These are phyloP conservation scores for Typhlichthys subterraneus DNA, from an alignment of 2,797 vertebrate species.

Conservation along the genomic window DNA sequence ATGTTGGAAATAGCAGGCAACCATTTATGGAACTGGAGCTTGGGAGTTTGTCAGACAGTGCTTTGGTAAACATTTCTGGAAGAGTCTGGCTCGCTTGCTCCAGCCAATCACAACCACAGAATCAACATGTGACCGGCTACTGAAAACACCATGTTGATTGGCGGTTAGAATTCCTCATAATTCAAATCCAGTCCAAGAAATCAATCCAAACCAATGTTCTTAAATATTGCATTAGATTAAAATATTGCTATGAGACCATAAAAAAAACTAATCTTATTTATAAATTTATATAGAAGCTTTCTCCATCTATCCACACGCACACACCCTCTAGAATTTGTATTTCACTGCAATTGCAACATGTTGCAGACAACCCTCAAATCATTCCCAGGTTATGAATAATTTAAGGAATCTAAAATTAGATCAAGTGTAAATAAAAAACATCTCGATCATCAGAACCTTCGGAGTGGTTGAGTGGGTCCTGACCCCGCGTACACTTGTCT, in stretches of 20 bases:
- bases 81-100: not conserved
- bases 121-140: not conserved
- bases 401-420: conserved; percentile 24
- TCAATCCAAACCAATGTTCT: conserved; percentile 3
- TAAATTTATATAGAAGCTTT: not conserved
- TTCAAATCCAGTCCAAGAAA: not conserved
- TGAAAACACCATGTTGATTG: too few species aligned
- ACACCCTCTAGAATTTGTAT: not conserved
- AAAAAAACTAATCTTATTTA: too few species aligned
- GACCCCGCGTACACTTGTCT: not conserved
- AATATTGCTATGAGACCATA: conserved; percentile 34
- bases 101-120: conserved; percentile 2
- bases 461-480: not conserved
- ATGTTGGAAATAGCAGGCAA: not conserved
- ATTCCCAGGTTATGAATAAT: conserved; percentile 31
- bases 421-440: too few species aligned
- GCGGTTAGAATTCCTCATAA: not conserved
- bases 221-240: conserved; percentile 33
- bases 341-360: conserved; percentile 17
- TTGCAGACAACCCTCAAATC: conserved; percentile 49
- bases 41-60: conserved; percentile 43
- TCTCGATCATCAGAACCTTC: not conserved
- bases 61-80: conserved; percentile 63
- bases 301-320: not conserved
- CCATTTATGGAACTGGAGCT: not conserved